Evolutionary conservation across 1,140 invertebrate genomes (phyloP).

Genomic region (Galendromus occidentalis): DNA sequence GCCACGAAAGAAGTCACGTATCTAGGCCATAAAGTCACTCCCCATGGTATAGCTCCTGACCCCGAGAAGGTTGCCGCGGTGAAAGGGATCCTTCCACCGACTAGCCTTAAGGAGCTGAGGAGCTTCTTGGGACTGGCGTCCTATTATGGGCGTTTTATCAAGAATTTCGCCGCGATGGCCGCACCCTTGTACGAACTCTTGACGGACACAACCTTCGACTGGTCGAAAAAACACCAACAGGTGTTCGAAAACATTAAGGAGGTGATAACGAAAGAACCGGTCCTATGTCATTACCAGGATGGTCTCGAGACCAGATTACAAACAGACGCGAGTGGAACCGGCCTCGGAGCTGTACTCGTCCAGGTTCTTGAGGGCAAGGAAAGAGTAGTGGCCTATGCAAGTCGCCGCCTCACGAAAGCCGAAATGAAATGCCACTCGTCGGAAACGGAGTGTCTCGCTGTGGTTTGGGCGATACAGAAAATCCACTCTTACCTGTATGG

Average conservation of each 20-base stretch:
- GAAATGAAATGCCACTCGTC: slow-evolving; percentile 18
- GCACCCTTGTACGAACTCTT: too few species aligned
- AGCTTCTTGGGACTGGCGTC: slow-evolving; percentile 8
- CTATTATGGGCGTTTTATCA: neutral
- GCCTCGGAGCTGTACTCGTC: slow-evolving; percentile 21
- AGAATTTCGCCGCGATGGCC: neutral
- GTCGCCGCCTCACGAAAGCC: neutral
- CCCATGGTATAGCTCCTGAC: slow-evolving; percentile 17
- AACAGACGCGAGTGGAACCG: slow-evolving; percentile 15
- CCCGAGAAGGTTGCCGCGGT: slow-evolving; percentile 15
- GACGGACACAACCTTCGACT: too few species aligned
- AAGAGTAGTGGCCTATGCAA: slow-evolving; percentile 19
- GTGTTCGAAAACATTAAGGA: too few species aligned
- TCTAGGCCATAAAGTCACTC: slow-evolving; percentile 16
- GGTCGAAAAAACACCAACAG: too few species aligned
- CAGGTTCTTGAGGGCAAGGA: slow-evolving; percentile 20
- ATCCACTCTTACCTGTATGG: neutral
- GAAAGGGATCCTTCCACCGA: slow-evolving; percentile 14
- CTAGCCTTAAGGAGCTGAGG: slow-evolving; percentile 4
- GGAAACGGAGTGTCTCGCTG: slow-evolving; percentile 14
- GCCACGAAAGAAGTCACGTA: slow-evolving; percentile 13
- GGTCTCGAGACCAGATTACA: neutral
- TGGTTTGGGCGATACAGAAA: slow-evolving; percentile 12
- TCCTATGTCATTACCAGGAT: too few species aligned
- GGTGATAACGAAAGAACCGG: too few species aligned